phyloP scores from a whole-genome alignment of 2,888 invertebrate genomes.

The Ophioninae sp. region DNA sequence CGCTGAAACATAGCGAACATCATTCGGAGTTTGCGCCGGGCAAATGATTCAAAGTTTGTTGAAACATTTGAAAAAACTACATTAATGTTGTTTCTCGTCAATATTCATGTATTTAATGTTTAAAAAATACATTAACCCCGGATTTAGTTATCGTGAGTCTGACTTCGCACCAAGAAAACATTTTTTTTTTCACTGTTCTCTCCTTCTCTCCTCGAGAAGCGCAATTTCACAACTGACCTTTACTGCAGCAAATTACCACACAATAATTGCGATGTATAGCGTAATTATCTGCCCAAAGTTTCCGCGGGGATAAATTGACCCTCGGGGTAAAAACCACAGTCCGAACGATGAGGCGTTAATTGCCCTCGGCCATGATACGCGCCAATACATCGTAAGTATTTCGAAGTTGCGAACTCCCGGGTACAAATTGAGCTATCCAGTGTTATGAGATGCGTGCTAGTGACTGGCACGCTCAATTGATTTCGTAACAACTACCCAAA shows the following conservation, averaged over 20 bases:
- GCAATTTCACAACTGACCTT: slow-evolving; percentile 12
- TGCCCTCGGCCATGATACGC: slow-evolving; percentile 65
- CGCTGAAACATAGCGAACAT: neutral
- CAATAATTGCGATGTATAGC: slow-evolving; percentile 16
- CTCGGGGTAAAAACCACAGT: neutral
- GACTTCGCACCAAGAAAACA: too few species aligned
- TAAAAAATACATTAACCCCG: too few species aligned
- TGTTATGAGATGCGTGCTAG: too few species aligned
- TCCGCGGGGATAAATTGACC: slow-evolving; percentile 14
- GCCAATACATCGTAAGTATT: too few species aligned
- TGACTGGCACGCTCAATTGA: too few species aligned
- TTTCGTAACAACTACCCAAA: too few species aligned
- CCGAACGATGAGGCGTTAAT: slow-evolving; percentile 59
- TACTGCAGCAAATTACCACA: slow-evolving; percentile 13
- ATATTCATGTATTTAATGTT: too few species aligned
- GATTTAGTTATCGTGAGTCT: too few species aligned
- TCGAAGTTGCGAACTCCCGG: too few species aligned
- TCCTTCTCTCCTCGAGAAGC: neutral
- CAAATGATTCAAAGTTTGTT: neutral
- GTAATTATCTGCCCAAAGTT: slow-evolving; percentile 40
- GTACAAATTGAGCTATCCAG: too few species aligned
- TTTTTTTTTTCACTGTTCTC: too few species aligned
- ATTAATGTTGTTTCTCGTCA: neutral
- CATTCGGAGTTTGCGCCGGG: too few species aligned
- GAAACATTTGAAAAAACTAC: neutral